phyloP scores from a whole-genome alignment of 2,113 vertebrate genomes.

The Dolichallabes microphthalmus region DNA sequence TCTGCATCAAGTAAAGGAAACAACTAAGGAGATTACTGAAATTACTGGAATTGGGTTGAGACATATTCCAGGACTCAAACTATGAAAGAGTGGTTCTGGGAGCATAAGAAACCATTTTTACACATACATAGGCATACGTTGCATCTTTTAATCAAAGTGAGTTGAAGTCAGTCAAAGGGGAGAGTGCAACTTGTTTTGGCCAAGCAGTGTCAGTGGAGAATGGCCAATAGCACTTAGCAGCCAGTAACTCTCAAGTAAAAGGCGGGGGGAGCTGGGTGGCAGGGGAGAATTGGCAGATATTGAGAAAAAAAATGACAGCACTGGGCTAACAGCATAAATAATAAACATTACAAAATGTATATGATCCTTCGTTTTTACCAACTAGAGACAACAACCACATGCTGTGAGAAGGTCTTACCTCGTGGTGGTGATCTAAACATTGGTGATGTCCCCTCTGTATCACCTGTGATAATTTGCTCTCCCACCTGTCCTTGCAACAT shows the following conservation, averaged over 20 bases:
- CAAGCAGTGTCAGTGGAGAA: too few relatives aligned
- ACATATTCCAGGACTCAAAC: too few relatives aligned
- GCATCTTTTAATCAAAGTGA: too few relatives aligned
- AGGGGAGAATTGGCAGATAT: not conserved
- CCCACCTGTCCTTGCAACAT: constrained; percentile 59
- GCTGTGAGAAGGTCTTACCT: constrained; percentile 55
- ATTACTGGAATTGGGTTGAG: too few relatives aligned
- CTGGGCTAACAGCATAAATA: not conserved
- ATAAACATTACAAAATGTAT: not conserved
- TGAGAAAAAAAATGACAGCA: not conserved
- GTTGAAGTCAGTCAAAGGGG: too few relatives aligned
- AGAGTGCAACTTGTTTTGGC: too few relatives aligned
- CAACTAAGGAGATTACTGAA: too few relatives aligned
- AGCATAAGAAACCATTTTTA: too few relatives aligned
- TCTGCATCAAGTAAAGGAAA: too few relatives aligned
- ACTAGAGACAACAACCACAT: not conserved
- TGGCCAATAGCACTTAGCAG: too few relatives aligned
- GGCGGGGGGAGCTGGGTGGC: not conserved
- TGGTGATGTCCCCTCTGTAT: constrained; percentile 62
- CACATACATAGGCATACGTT: too few relatives aligned
- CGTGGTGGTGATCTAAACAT: constrained; percentile 75
- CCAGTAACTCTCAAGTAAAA: not conserved
- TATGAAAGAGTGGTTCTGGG: too few relatives aligned
- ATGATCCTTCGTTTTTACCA: not conserved
- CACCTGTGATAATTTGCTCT: constrained; percentile 66